Conservation (phyloP, 30 jellyfish, hydroid and myxozoan species). For the Aurelia coerulea region DNA sequence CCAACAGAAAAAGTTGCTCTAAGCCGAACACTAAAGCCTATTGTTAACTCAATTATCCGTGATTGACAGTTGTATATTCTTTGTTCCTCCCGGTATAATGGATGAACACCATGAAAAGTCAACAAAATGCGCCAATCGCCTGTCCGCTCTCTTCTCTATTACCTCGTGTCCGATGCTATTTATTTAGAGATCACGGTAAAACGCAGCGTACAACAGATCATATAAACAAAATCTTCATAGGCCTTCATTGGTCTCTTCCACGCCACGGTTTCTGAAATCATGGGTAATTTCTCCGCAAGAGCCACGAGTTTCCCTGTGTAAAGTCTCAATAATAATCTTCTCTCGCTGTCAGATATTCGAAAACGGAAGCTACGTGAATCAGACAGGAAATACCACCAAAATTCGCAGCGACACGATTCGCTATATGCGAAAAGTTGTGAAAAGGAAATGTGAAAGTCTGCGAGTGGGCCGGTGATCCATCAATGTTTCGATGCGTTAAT, state of each 20-base stretch:
- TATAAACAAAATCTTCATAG: not conserved
- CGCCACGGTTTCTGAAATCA: constrained; percentile 7
- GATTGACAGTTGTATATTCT: constrained; percentile 67
- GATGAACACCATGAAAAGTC: constrained; percentile 76
- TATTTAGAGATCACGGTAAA: constrained; percentile 43
- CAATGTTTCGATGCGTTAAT: constrained; percentile 47
- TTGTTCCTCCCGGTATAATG: constrained; percentile 56
- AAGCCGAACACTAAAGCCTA: constrained; percentile 37
- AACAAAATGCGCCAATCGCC: constrained; percentile 61
- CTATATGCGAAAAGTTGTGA: constrained; percentile 26
- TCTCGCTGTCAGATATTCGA: constrained; percentile 33
- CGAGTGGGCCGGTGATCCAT: constrained; percentile 66
- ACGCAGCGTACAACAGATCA: constrained; percentile 39
- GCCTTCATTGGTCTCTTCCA: not conserved
- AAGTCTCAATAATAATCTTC: constrained; percentile 22
- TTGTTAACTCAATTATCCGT: constrained; percentile 73
- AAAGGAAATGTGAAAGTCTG: constrained; percentile 53
- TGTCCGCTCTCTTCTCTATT: not conserved
- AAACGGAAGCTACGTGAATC: constrained; percentile 52
- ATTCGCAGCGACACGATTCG: constrained; percentile 37
- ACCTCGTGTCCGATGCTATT: constrained; percentile 11
- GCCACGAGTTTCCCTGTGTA: constrained; percentile 15
- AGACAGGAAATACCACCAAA: constrained; percentile 65
- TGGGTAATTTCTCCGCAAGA: constrained; percentile 21
- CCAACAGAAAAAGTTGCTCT: constrained; percentile 28